Evolutionary conservation across 1,140 invertebrate genomes (phyloP).

Genomic region (Drosophila gunungcola): DNA sequence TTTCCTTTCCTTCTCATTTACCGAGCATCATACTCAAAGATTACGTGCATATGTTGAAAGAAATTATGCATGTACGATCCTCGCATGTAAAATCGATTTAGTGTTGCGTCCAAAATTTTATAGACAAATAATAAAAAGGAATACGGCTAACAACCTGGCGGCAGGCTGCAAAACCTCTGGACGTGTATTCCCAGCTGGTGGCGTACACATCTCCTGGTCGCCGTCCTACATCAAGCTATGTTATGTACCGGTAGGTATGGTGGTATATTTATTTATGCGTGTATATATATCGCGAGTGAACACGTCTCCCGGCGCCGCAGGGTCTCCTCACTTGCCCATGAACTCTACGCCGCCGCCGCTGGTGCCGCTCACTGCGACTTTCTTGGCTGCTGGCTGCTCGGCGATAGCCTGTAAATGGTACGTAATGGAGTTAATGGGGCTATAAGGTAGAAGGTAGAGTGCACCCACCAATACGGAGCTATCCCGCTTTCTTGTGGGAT

Average conservation of each 20-base stretch:
- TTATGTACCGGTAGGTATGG: slow-evolving; percentile 4
- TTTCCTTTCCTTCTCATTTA: too few species aligned
- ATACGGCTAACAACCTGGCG: not conserved
- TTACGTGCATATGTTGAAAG: not conserved
- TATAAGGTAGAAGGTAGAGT: not conserved
- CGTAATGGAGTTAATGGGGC: too few species aligned
- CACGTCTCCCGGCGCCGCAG: not conserved
- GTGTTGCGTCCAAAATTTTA: slow-evolving; percentile 37
- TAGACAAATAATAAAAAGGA: slow-evolving; percentile 19
- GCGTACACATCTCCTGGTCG: not conserved
- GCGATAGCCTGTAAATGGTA: slow-evolving; percentile 25
- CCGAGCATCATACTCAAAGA: not conserved
- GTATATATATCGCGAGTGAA: slow-evolving; percentile 33
- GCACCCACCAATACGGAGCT: slow-evolving; percentile 43
- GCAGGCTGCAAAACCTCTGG: not conserved
- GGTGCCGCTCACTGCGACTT: slow-evolving; percentile 36
- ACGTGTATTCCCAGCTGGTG: not conserved
- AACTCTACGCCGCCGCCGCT: slow-evolving; percentile 31
- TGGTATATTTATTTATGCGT: slow-evolving; percentile 12
- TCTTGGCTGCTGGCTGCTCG: slow-evolving; percentile 64
- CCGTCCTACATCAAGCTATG: slow-evolving; percentile 7
- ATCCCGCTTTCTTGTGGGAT: slow-evolving; percentile 46
- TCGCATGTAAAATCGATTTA: not conserved
- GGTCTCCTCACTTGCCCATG: slow-evolving; percentile 38
- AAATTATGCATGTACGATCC: not conserved